Base-by-base conservation (phyloP, 2,888 invertebrate species). In the Seira musarum region DNA sequence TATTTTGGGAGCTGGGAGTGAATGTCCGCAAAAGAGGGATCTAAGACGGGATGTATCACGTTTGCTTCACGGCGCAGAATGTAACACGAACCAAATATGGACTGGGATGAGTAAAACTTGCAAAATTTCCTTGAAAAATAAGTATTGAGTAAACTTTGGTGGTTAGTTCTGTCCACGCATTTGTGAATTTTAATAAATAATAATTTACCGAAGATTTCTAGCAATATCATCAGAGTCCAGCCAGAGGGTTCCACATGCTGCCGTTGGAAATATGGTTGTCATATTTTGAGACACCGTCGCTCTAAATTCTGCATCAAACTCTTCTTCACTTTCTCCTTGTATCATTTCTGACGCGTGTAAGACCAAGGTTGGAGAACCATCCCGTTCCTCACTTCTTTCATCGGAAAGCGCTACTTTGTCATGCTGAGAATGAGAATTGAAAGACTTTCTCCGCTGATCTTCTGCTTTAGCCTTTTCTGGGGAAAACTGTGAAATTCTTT, bases 161-260 rank as follows among this genome's bases (percentile, higher is more conserved):
- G n/a, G n/a, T n/a, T n/a, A n/a, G n/a, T n/a, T n/a, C n/a, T n/a
- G n/a, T n/a, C n/a, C n/a, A n/a, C n/a, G n/a, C n/a, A n/a, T n/a
- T n/a, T n/a, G n/a, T n/a, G n/a, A n/a, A n/a, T n/a, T n/a, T n/a
- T n/a, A n/a, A n/a, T n/a, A n/a, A n/a, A n/a, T n/a, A n/a, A n/a
- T n/a, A n/a, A n/a, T 46, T 35, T 61, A 80, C 80, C 64, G 22
- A 10, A 83, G 46, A 30, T 75, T 57, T 19, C 21, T 30, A 1
- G 83, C 79, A 40, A 83, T 21, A 25, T 71, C 76, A 22, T 71
- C 68, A n/a, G 64, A 72, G 10, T 67, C 35, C 24, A 83, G 66
- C 83, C 83, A 83, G n/a, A 82, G 17, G 1, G 80, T 72, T 17
- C 30, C 74, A 53, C 69, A 80, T 0, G 82, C 77, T 1, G 46